phyloP scores from a whole-genome alignment of 1,140 invertebrate genomes.

The Macrotrachela quadricornifera region DNA sequence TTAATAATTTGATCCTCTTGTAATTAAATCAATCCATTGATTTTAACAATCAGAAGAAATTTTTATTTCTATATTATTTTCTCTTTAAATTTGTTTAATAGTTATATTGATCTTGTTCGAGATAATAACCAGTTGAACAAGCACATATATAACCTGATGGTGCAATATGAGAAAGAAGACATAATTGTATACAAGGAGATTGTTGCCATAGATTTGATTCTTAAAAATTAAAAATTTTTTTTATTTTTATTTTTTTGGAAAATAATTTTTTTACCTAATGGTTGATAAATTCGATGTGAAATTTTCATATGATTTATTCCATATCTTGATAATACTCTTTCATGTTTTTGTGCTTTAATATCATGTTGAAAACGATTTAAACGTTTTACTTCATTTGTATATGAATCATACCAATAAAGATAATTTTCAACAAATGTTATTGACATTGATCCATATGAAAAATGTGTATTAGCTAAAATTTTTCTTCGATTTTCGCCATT shows the following conservation, averaged over 20 bases:
- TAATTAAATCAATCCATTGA: no score
- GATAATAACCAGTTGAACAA: slow-evolving; percentile 64
- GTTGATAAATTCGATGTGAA: slow-evolving; percentile 71
- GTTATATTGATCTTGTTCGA: slow-evolving; percentile 46
- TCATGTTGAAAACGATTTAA: slow-evolving; percentile 36
- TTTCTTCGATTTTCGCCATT: slow-evolving; percentile 73
- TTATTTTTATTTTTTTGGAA: no score
- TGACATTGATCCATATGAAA: slow-evolving; percentile 68
- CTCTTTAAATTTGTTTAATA: slow-evolving; percentile 43
- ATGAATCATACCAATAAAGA: slow-evolving; percentile 85
- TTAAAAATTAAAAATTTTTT: no score
- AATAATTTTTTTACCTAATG: slow-evolving; percentile 28
- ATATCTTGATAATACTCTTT: slow-evolving; percentile 66
- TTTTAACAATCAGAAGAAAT: no score
- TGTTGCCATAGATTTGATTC: slow-evolving; percentile 54
- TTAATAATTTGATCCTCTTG: no score
- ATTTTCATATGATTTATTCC: slow-evolving; percentile 82
- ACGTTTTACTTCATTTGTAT: slow-evolving; percentile 63
- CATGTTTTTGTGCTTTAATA: slow-evolving; percentile 9
- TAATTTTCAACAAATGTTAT: slow-evolving; percentile 77
- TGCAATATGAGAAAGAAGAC: slow-evolving; percentile 51
- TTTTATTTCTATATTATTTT: no score
- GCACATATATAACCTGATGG: slow-evolving; percentile 57
- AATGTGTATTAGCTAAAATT: slow-evolving; percentile 51
- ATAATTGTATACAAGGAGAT: slow-evolving; percentile 63